phyloP scores from a whole-genome alignment of 2,113 vertebrate genomes.

The Alligator sinensis region DNA sequence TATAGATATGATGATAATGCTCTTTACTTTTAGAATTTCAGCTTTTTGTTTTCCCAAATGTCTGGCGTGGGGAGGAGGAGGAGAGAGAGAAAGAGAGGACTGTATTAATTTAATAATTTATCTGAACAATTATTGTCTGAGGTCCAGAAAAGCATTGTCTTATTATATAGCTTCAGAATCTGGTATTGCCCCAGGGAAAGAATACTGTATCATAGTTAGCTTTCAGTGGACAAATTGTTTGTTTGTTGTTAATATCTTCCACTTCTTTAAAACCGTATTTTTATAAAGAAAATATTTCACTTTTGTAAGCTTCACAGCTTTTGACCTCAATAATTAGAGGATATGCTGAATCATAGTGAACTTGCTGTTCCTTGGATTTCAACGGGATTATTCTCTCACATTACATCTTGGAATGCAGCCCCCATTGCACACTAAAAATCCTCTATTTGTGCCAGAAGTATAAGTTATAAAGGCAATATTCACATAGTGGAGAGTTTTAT shows the following conservation, averaged over 20 bases:
- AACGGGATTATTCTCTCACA: background rate
- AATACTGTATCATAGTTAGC: background rate
- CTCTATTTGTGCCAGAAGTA: background rate
- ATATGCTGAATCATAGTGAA: background rate
- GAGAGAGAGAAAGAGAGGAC: background rate
- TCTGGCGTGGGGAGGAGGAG: background rate
- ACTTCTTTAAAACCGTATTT: background rate
- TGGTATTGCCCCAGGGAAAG: background rate
- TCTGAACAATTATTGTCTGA: background rate
- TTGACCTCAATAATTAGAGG: background rate
- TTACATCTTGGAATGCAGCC: background rate
- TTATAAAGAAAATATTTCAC: background rate
- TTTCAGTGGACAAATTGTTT: background rate
- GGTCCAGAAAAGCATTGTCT: background rate
- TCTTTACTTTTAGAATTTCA: background rate
- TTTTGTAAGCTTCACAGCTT: background rate
- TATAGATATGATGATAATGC: background rate
- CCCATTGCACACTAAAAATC: background rate
- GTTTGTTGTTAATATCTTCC: no score
- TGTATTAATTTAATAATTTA: background rate
- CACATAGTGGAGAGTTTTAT: background rate
- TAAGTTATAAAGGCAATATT: conserved; percentile 10
- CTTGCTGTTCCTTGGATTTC: background rate
- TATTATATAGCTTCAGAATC: accelerated
- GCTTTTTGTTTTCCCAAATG: background rate